Conservation (phyloP, 2,797 vertebrate species). For the Sebastes itinus region DNA sequence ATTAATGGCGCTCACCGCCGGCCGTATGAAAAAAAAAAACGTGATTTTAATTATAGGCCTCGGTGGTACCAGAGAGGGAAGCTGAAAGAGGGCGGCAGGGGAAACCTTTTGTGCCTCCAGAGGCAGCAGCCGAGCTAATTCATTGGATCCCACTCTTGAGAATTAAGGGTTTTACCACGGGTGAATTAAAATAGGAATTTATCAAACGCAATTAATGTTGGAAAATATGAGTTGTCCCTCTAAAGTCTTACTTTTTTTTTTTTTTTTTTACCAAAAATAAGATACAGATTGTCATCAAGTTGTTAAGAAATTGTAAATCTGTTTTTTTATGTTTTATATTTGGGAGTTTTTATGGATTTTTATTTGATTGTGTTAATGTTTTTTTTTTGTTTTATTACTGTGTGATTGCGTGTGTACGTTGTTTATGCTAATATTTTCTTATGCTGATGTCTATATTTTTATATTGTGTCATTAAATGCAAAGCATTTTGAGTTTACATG, state of each 20-base stretch:
- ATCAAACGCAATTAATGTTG: background rate
- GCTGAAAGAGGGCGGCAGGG: conserved; percentile 29
- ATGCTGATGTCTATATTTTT: too few species aligned
- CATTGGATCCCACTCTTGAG: background rate
- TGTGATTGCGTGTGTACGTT: too few species aligned
- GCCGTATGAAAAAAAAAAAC: conserved; percentile 50
- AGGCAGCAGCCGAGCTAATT: conserved; percentile 34
- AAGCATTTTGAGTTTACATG: too few species aligned
- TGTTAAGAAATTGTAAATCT: background rate
- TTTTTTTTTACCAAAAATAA: background rate
- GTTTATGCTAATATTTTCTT: too few species aligned
- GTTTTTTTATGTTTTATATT: too few species aligned
- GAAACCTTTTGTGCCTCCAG: conserved; percentile 47
- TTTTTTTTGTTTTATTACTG: too few species aligned
- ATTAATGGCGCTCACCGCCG: conserved; percentile 59
- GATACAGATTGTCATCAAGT: background rate
- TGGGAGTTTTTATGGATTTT: too few species aligned
- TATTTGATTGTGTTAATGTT: too few species aligned
- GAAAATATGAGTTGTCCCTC: background rate
- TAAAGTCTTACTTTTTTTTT: background rate
- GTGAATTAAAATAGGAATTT: conserved; percentile 6
- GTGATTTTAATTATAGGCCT: conserved; percentile 65
- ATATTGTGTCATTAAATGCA: too few species aligned
- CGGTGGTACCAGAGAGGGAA: conserved; percentile 19
- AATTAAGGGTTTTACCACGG: background rate